Evolutionary conservation across 2,888 invertebrate genomes (phyloP).

Genomic region (Lucinisca nassula): DNA sequence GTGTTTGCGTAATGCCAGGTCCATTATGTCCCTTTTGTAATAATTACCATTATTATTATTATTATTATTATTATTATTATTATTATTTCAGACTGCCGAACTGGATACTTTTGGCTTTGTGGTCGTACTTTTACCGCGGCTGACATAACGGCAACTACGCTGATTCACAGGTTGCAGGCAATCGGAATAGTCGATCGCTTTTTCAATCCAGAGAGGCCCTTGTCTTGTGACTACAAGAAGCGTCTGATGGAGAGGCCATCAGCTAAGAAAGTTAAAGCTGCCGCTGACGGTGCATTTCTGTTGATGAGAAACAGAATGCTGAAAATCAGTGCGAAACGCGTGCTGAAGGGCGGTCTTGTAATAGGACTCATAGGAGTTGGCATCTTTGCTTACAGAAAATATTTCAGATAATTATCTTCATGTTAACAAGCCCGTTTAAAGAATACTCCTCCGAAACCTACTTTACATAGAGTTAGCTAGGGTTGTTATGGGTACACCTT

Average conservation of each 20-base stretch:
- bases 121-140: conserved; percentile 73
- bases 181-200: conserved; percentile 72
- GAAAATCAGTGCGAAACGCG: background rate
- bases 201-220: conserved; percentile 71
- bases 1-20: too few species aligned
- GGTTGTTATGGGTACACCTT: too few species aligned
- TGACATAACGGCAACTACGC: conserved; percentile 72
- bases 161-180: conserved; percentile 68
- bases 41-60: too few species aligned
- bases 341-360: background rate
- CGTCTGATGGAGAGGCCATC: conserved; percentile 46
- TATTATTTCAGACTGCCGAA: background rate
- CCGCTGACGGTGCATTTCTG: background rate
- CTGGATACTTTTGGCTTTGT: background rate
- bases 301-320: background rate
- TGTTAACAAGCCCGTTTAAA: too few species aligned
- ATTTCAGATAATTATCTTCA: too few species aligned
- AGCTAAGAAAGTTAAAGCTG: conserved; percentile 10
- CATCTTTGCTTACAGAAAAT: background rate
- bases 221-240: conserved; percentile 64
- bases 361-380: background rate
- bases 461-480: too few species aligned
- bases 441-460: too few species aligned
- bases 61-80: too few species aligned
- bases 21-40: too few species aligned